Evolutionary conservation across 2,888 invertebrate genomes (phyloP), one percentile per base, ranked within the genome.

Genomic region (Trichopoda pennipes): DNA sequence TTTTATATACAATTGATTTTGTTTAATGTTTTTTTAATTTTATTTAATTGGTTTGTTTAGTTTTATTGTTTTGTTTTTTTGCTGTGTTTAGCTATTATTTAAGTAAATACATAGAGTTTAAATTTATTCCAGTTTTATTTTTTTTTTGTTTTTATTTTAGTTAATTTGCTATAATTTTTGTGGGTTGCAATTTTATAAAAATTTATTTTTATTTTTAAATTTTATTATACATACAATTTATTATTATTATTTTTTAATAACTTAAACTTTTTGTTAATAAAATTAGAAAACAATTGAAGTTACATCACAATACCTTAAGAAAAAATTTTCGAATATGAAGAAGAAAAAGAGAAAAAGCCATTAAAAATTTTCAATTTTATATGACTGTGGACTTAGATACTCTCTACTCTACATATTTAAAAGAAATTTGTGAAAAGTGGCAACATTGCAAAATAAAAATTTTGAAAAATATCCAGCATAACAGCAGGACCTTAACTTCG

Each of bases 141-240:
- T 35, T 17, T 23, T 60, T 68, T 47, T 17, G 4, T 47, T 17
- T 47, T 68, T 51, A 35, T 51, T 35, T 17, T 35, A 68, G 69
- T 73, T 77, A 81, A 70, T 76, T 73, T 78, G 55, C 66, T 80
- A 83, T 76, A 49, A 23, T n/a, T n/a, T n/a, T 83, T 73, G 72
- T 73, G 81, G 68, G 79, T 78, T 78, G 19, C 47, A 47, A 56
- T 42, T 76, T 72, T 49, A 53, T 74, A 55, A 49, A 69, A 74
- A 68, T 74, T 74, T 58, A 58, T 74, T 66, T 74, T 61, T 61
- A 23, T 35, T 44, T 60, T 64, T 42, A 58, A 69, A 38, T 69
- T 76, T 56, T 49, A 56, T 64, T 70, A 42, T 69, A 76, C 69
- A 61, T 38, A 49, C 17, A 38, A 17, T 44, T 44, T 2, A 3